Base-by-base conservation (phyloP, 1,140 invertebrate genomes). In the Medauroidea extradentata region DNA sequence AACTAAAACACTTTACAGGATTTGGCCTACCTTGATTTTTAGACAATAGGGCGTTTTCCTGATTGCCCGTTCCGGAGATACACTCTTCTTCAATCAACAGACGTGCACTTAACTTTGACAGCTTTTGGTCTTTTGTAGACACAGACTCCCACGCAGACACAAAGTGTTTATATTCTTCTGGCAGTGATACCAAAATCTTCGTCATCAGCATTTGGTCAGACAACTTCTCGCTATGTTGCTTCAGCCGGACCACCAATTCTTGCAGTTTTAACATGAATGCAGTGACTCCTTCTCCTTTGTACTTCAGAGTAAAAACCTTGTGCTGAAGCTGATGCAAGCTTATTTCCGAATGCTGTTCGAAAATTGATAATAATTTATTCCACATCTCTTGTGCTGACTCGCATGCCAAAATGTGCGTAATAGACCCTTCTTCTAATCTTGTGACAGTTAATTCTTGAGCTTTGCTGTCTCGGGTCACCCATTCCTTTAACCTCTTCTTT, bases 141-240 rank as follows among this genome's bases (percentile, higher is more conserved):
- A 61, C 66, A 41, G 66, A 69, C 19, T 75, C 71, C 72, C 73
- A 76, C 1, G 71, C 73, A 46, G 62, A 71, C 0, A 69, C 49
- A 55, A 76, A 77, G 59, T 73, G 66, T 5, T 62, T 63, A 43
- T 58, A 67, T 4, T 49, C 18, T 7, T 59, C 21, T n/a, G 72
- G 71, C 8, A 72, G 44, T 9, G 69, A 65, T 62, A 66, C 67
- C 13, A 73, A 43, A 14, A 73, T 67, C 56, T 73, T 73, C 8
- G 68, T 71, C 0, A 75, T 68, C 9, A 72, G 59, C 61, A 70
- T 66, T 13, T 52, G 43, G 14, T 71, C 65, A 16, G 62, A 51
- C 29, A 71, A 67, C 23, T 62, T 56, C 54, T 72, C 62, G 38
- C 63, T 63, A 34, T 70, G n/a, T 4, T 57, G 29, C 42, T 65